Conservation (phyloP, 2,113 vertebrate species). For the Ondatra zibethicus region DNA sequence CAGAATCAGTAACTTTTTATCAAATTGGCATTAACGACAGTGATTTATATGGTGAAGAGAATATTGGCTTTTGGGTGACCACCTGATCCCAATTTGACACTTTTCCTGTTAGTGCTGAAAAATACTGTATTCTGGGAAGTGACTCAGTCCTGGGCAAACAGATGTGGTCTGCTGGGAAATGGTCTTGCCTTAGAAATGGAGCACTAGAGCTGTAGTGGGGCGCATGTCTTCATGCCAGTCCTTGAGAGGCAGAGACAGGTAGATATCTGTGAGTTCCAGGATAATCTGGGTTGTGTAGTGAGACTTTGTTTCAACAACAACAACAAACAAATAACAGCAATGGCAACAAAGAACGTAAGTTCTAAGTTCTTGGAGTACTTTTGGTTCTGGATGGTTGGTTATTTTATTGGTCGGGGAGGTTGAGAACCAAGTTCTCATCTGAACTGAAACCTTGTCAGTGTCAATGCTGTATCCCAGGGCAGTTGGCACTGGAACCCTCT, state of each 20-base stretch:
- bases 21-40: neutral
- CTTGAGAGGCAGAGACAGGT: neutral
- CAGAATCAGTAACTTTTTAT: neutral
- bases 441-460: neutral
- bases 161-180: neutral
- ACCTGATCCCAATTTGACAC: neutral
- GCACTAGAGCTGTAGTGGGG: neutral
- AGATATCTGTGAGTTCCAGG: neutral
- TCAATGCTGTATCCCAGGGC: neutral
- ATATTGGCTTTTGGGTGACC: neutral
- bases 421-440: neutral
- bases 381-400: neutral
- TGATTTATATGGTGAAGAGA: neutral
- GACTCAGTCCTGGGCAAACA: slow-evolving; percentile 1
- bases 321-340: neutral
- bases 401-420: neutral
- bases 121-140: neutral
- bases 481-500: neutral
- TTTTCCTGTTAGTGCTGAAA: slow-evolving; percentile 6
- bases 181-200: neutral
- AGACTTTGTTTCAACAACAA: neutral
- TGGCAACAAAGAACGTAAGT: neutral
- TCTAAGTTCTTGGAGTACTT: neutral
- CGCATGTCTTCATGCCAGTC: neutral
- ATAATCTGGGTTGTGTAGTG: neutral